Evolutionary conservation across 2,113 vertebrate genomes (phyloP).

Genomic region (Bagarius yarrelli): DNA sequence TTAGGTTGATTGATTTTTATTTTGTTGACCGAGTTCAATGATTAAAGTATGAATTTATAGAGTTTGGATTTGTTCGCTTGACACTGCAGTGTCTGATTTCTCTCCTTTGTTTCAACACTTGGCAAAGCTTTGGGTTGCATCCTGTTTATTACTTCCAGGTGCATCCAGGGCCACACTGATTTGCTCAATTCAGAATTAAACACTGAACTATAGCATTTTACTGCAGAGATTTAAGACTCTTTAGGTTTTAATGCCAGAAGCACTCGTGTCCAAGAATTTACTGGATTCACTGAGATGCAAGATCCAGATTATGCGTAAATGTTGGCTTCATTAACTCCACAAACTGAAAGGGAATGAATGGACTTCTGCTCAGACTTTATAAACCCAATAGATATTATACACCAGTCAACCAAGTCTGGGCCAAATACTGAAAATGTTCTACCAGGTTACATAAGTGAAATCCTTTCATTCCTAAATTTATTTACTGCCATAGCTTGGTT

Average conservation of each 20-base stretch:
- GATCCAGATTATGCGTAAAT: background rate
- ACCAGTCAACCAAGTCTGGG: background rate
- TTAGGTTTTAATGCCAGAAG: background rate
- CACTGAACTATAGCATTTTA: background rate
- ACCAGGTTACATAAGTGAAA: background rate
- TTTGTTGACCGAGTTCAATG: background rate
- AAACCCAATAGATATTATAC: background rate
- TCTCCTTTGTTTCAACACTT: slow-evolving; percentile 38
- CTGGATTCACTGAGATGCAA: background rate
- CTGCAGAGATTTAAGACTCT: background rate
- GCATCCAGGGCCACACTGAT: slow-evolving; percentile 24
- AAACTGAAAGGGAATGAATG: no score
- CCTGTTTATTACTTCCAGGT: slow-evolving; percentile 65
- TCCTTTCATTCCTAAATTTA: background rate
- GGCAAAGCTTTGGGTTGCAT: slow-evolving; percentile 31
- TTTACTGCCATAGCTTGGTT: background rate
- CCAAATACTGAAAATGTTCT: background rate
- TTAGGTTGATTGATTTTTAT: background rate
- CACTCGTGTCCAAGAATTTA: background rate
- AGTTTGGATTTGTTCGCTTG: background rate
- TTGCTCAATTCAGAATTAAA: background rate
- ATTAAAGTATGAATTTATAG: background rate
- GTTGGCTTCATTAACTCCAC: background rate
- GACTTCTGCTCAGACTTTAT: background rate
- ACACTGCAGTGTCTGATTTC: background rate